phyloP scores from a whole-genome alignment of 2,797 vertebrate genomes.

The Cossypha dichroa region DNA sequence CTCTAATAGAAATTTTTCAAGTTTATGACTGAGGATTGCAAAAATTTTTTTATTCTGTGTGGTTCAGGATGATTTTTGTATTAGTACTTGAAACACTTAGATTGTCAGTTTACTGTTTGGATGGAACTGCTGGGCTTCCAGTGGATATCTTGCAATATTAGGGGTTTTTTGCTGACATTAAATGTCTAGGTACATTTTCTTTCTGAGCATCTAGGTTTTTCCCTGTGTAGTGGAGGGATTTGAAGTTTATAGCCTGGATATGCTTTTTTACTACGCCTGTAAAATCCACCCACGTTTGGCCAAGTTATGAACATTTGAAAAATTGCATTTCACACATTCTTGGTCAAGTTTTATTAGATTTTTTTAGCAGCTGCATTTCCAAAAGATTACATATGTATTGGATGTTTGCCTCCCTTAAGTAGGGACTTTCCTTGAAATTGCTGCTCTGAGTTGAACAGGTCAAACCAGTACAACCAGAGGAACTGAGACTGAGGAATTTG shows the following conservation, averaged over 20 bases:
- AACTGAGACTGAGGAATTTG: not conserved
- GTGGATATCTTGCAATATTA: not conserved
- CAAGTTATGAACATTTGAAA: slow-evolving; percentile 37
- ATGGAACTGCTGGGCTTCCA: not conserved
- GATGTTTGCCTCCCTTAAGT: not conserved
- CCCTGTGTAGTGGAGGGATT: not conserved
- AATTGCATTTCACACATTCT: slow-evolving; percentile 50
- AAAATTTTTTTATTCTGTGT: not conserved
- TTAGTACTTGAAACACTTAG: not conserved
- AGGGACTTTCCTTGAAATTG: not conserved
- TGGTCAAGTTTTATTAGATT: slow-evolving; percentile 35
- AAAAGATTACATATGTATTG: not conserved
- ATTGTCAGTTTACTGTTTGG: not conserved
- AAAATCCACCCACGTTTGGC: slow-evolving; percentile 36
- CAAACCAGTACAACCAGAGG: not conserved
- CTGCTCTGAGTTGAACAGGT: not conserved
- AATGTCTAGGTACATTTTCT: not conserved
- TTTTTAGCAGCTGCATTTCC: slow-evolving; percentile 2
- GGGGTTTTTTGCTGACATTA: not conserved
- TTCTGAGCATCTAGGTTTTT: not conserved
- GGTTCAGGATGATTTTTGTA: not conserved
- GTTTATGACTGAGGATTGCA: not conserved
- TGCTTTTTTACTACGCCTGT: not conserved
- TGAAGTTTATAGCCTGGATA: slow-evolving; percentile 27
- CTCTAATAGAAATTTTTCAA: not conserved